Evolutionary conservation across 2,797 vertebrate species (phyloP).

Genomic region (Esox lucius): DNA sequence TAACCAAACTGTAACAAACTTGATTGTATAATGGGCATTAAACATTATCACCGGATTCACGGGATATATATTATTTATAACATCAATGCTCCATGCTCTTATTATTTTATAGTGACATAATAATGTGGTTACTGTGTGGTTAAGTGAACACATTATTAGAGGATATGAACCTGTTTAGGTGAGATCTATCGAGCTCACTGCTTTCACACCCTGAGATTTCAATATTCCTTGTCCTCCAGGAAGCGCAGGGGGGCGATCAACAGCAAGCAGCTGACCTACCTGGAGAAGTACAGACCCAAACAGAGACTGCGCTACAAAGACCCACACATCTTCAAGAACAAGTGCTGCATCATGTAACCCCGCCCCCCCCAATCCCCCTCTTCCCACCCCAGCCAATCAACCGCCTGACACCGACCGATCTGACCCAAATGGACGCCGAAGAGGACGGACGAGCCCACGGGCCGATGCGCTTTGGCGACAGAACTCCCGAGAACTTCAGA

Average conservation of each 20-base stretch:
- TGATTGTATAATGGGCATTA: too few species aligned
- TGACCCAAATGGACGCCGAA: not conserved
- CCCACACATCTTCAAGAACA: conserved; percentile 88
- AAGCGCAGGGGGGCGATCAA: conserved; percentile 96
- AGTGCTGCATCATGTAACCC: conserved; percentile 89
- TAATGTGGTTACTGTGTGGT: not conserved
- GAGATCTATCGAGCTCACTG: not conserved
- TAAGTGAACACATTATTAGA: not conserved
- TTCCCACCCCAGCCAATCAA: not conserved
- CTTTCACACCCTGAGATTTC: not conserved
- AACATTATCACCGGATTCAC: too few species aligned
- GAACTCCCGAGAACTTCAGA: not conserved
- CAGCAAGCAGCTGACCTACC: conserved; percentile 95
- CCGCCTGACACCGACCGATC: not conserved
- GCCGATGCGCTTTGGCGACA: not conserved
- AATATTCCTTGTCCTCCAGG: conserved; percentile 64
- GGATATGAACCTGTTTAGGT: not conserved
- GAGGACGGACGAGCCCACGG: too few species aligned
- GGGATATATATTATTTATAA: too few species aligned
- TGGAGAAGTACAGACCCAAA: conserved; percentile 97
- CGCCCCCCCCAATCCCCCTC: not conserved
- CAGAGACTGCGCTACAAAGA: conserved; percentile 95
- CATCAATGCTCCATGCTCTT: too few species aligned
- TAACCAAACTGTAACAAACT: too few species aligned
- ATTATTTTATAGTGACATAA: too few species aligned